phyloP scores from a whole-genome alignment of 1,140 invertebrate species.

The Prorops nasuta region DNA sequence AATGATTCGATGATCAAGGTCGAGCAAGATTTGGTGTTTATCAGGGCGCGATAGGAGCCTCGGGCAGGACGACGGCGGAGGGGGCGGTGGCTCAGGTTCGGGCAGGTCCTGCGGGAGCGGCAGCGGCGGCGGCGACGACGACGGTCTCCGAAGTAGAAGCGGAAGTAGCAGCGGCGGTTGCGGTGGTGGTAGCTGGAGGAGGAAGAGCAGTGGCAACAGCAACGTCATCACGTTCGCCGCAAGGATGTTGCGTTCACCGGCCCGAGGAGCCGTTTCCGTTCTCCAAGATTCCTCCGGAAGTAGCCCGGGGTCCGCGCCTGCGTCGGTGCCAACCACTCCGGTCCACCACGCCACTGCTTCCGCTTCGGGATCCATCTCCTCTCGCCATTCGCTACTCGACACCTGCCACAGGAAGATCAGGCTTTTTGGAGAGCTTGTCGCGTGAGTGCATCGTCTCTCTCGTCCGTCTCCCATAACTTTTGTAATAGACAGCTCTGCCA shows the following conservation, averaged over 20 bases:
- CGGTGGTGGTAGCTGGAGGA: too few relatives aligned
- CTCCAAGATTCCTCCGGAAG: slow-evolving; percentile 24
- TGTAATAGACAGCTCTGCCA: too few relatives aligned
- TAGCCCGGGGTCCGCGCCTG: slow-evolving; percentile 37
- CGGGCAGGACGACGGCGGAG: neutral
- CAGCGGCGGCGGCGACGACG: slow-evolving; percentile 27
- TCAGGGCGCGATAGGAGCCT: slow-evolving; percentile 32
- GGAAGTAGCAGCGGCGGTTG: slow-evolving; percentile 16
- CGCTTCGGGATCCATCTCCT: slow-evolving; percentile 21
- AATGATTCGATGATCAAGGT: slow-evolving; percentile 29
- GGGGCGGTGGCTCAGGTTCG: too few relatives aligned
- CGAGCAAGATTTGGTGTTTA: slow-evolving; percentile 41
- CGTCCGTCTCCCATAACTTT: slow-evolving; percentile 3
- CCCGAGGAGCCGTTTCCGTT: slow-evolving; percentile 35
- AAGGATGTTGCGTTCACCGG: slow-evolving; percentile 47
- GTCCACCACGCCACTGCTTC: slow-evolving; percentile 34
- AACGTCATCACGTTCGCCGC: too few relatives aligned
- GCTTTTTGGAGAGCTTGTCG: slow-evolving; percentile 67
- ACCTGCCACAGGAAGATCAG: slow-evolving; percentile 71
- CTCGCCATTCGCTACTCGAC: slow-evolving; percentile 65
- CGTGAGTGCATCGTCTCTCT: slow-evolving; percentile 58
- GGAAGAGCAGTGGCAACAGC: too few relatives aligned
- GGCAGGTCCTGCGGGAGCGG: slow-evolving; percentile 28
- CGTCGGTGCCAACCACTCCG: slow-evolving; percentile 47
- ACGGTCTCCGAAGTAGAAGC: slow-evolving; percentile 27